Evolutionary conservation across 2,888 invertebrate species (phyloP), one percentile per base, ranked within the genome.

Genomic region (Dusona sp.): DNA sequence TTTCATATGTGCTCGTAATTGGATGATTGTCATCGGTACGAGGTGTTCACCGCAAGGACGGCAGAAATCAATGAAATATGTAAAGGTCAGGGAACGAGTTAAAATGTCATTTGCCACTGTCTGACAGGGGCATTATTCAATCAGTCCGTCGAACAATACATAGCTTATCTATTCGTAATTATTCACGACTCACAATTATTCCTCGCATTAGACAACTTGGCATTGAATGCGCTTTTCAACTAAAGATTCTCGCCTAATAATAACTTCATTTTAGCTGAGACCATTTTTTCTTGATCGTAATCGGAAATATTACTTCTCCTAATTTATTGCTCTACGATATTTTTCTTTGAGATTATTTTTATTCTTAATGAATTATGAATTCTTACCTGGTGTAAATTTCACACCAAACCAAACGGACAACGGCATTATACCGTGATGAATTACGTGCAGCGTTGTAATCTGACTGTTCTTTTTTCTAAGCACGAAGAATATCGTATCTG

Each of bases 341-440:
- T 48, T 48, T 48, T 16, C 2, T 48, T 48, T 16, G 16, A 22
- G 22, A 57, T 68, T 13, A 13, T n/a, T 65, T n/a, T 3, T 36
- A 3, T 36, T 68, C 3, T 19, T 3, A 51, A 8, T 19, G 19
- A 8, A 57, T 54, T 38, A 6, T 70, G 8, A 16, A 74, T 42
- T 29, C 95, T 94, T 92, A 97, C 98, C 98, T 93, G 98, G 97
- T 1, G 97, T 97, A 94, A 98, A 98, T 94, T 97, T 98, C 88
- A 98, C 97, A 83, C 98, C 98, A 94, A 97, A 97, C 98, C 98
- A 98, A 82, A 98, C 98, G 11, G 98, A 98, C 94, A 98, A 96
- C 6, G 99, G 99, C 99, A 99, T 99, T 89, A 98, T 97, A 68
- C 98, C 98, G 93, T 99, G 99, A 94, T 99, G 99, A 90, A 98